phyloP scores from a whole-genome alignment of 2,888 invertebrate species.

The Parascotia fuliginaria region DNA sequence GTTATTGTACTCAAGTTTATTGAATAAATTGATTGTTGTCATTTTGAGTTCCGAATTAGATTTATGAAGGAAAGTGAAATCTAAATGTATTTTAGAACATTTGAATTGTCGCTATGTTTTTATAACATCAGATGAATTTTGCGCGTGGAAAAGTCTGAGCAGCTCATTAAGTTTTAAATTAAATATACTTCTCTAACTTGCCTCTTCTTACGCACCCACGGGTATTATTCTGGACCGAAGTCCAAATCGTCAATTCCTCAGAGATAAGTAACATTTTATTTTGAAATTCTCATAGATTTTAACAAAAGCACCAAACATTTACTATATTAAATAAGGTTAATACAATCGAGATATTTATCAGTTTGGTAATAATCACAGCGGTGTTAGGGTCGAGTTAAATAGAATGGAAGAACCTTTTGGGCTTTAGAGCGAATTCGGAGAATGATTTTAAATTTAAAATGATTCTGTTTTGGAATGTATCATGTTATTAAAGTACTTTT shows the following conservation, averaged over 20 bases:
- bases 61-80: too few relatives aligned
- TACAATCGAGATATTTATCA: constrained; percentile 48
- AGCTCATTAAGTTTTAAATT: too few relatives aligned
- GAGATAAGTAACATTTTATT: too few relatives aligned
- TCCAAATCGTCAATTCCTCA: too few relatives aligned
- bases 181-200: too few relatives aligned
- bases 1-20: constrained; percentile 27
- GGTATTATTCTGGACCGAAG: too few relatives aligned
- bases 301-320: neutral
- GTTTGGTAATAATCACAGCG: constrained; percentile 37
- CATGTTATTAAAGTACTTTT: neutral
- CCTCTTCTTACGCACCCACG: too few relatives aligned
- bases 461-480: constrained; percentile 19
- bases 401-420: constrained; percentile 52
- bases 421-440: constrained; percentile 26
- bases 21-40: constrained; percentile 32
- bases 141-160: too few relatives aligned
- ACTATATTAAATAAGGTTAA: constrained; percentile 45
- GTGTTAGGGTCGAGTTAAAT: constrained; percentile 49
- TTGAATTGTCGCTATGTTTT: too few relatives aligned
- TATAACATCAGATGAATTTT: too few relatives aligned
- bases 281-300: neutral
- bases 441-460: constrained; percentile 38
- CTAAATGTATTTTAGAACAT: too few relatives aligned
- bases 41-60: too few relatives aligned